A percentile compares a stretch with the other conserved stretches of the same genome.
phyloP scores from a whole-genome alignment of 2,888 invertebrate species.

The Rhopalosiphum nymphaeae region DNA sequence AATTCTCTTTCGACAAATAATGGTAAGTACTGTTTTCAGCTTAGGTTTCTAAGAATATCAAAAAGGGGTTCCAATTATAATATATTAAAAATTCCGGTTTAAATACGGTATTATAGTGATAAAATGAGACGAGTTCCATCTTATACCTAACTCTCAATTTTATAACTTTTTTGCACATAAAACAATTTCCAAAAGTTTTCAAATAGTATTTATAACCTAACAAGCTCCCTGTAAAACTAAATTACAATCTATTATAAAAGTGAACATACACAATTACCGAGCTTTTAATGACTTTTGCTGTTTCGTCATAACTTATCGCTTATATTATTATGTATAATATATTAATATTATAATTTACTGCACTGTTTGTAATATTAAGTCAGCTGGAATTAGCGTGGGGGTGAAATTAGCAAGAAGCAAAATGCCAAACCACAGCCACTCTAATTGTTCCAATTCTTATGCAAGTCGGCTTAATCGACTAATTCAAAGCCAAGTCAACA shows the following conservation, averaged over 20 bases:
- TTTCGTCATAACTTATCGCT: neutral
- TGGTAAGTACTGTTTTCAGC: too few species aligned
- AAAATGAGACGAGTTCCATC: neutral
- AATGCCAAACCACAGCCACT: neutral
- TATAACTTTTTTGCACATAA: neutral
- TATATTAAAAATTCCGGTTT: too few species aligned
- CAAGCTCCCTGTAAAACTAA: neutral
- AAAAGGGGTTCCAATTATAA: too few species aligned
- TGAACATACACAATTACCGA: slow-evolving; percentile 1
- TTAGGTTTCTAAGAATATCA: too few species aligned
- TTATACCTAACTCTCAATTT: too few species aligned
- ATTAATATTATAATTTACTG: neutral
- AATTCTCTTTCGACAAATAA: too few species aligned
- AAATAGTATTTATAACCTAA: neutral
- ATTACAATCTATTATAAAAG: neutral
- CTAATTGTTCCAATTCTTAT: slow-evolving; percentile 2
- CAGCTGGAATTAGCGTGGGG: neutral
- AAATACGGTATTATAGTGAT: neutral
- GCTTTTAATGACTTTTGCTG: neutral
- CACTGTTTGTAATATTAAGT: neutral
- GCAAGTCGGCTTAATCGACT: neutral
- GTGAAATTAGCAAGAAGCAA: neutral
- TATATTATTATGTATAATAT: neutral
- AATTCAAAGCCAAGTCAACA: neutral
- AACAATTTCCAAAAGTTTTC: neutral